Percentiles rank a stretch among this genome's conserved stretches.
These are phyloP conservation scores for Pseudoips prasinana DNA, from an alignment of 2,888 invertebrate species.

Conservation along the genomic window DNA sequence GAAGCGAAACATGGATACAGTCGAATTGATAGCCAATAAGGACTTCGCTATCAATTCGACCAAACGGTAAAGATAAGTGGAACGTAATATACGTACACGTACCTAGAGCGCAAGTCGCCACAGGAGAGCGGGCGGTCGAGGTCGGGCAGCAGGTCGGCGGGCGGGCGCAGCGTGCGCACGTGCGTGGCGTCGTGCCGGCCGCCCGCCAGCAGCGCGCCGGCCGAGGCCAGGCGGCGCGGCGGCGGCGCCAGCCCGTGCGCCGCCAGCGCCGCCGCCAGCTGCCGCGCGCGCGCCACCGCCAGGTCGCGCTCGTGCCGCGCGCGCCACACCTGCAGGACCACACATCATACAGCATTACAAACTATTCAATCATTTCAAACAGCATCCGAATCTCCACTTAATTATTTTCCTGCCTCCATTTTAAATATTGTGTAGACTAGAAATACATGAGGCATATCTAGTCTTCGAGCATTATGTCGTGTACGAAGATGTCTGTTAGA, in stretches of 20 bases:
- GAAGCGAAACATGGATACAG: too few species aligned
- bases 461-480: too few species aligned
- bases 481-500: too few species aligned
- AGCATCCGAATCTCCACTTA: too few species aligned
- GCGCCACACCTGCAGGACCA: conserved; percentile 89
- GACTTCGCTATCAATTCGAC: too few species aligned
- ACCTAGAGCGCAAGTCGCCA: conserved; percentile 72
- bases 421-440: too few species aligned
- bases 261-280: conserved; percentile 92
- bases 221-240: conserved; percentile 84
- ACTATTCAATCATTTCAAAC: too few species aligned
- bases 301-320: conserved; percentile 95
- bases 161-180: conserved; percentile 64
- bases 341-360: not conserved
- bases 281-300: conserved; percentile 91
- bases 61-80: too few species aligned
- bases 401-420: too few species aligned
- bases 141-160: conserved; percentile 70
- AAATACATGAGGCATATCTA: too few species aligned
- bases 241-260: conserved; percentile 91
- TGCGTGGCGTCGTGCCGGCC: conserved; percentile 80
- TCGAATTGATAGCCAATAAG: too few species aligned
- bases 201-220: conserved; percentile 81
- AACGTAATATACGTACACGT: too few species aligned
- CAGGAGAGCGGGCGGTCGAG: conserved; percentile 77